Evolutionary conservation across 2,888 invertebrate species (phyloP).

Genomic region (Campopleginae sp.): DNA sequence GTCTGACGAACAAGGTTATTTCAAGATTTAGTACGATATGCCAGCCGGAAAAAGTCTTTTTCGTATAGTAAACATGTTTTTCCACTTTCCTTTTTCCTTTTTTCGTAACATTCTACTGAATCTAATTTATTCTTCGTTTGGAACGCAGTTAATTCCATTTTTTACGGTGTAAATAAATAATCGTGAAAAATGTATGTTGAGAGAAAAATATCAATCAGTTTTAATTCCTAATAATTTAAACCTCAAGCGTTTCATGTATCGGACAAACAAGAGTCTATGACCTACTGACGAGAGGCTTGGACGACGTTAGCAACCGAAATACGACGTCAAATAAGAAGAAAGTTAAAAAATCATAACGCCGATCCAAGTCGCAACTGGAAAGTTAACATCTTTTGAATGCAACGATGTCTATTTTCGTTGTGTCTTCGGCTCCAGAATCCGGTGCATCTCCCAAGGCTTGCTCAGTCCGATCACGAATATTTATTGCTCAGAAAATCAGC

Average conservation of each 20-base stretch:
- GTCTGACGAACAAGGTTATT: conserved; percentile 26
- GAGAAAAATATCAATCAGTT: conserved; percentile 72
- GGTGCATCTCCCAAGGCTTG: not conserved
- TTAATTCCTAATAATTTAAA: conserved; percentile 78
- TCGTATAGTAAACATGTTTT: conserved; percentile 4
- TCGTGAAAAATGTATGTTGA: not conserved
- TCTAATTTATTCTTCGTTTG: not conserved
- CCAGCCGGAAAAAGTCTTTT: not conserved
- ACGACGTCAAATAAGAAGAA: not conserved
- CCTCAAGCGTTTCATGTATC: conserved; percentile 70
- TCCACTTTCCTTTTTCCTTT: not conserved
- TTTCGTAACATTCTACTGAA: not conserved
- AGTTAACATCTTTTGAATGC: not conserved
- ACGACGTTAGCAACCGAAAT: conserved; percentile 15
- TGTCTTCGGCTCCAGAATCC: not conserved
- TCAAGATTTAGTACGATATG: conserved; percentile 16
- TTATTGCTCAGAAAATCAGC: not conserved
- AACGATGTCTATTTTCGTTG: not conserved
- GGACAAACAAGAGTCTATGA: conserved; percentile 70
- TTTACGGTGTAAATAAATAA: not conserved
- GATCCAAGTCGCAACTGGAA: not conserved
- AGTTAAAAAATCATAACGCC: not conserved
- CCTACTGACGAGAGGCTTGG: conserved; percentile 60
- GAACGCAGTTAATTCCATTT: not conserved
- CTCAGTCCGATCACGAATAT: not conserved